phyloP scores from a whole-genome alignment of 2,113 vertebrate species.

The Oenanthe melanoleuca region DNA sequence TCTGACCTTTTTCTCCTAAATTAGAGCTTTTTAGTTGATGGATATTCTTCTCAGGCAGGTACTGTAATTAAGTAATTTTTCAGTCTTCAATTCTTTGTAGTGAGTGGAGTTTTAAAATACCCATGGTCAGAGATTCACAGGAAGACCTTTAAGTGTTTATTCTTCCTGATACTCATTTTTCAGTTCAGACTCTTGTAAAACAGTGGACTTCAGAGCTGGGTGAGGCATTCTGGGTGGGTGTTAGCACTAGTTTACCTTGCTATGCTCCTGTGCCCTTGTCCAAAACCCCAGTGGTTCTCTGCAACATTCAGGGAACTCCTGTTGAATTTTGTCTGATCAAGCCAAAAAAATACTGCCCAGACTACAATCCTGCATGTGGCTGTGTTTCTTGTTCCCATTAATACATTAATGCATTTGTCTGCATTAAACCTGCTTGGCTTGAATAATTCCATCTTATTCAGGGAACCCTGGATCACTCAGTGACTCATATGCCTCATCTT shows the following conservation, averaged over 20 bases:
- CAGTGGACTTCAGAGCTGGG: neutral
- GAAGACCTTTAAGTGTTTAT: neutral
- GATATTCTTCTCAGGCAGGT: conserved; percentile 2
- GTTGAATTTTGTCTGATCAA: neutral
- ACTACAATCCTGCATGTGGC: neutral
- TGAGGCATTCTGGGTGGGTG: neutral
- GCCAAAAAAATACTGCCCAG: neutral
- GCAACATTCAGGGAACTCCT: neutral
- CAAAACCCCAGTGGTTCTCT: neutral
- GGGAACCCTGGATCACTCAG: neutral
- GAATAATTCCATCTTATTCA: neutral
- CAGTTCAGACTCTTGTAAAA: neutral
- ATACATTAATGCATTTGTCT: neutral
- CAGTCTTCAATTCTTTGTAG: neutral
- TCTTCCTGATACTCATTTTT: neutral
- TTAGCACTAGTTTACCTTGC: neutral
- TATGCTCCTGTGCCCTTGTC: neutral
- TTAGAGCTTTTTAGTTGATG: neutral
- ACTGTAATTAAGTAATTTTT: neutral
- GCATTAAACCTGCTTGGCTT: neutral
- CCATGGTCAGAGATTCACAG: neutral
- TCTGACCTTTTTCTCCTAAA: neutral
- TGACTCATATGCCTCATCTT: neutral
- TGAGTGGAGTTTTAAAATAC: neutral
- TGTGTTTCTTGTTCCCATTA: neutral